Evolutionary conservation across 64 coral and sea anemone species (phyloP), one percentile per base, ranked within the genome.

Genomic region (Stylophora pistillata): DNA sequence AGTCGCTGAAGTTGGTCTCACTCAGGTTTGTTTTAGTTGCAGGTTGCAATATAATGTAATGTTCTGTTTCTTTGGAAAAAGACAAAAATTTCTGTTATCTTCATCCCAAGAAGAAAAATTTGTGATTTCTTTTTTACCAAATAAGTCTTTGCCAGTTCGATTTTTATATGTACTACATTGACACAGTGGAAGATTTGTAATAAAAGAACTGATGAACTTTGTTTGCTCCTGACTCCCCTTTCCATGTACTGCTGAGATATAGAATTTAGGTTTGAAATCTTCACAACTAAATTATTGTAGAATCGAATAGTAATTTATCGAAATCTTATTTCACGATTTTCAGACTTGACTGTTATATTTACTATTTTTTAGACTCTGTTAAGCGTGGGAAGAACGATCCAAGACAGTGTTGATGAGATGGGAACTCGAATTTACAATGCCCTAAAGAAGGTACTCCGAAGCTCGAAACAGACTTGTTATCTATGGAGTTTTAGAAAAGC

Each of bases 401-500:
- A 84, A 26, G 32, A 70, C 62, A 84, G 60, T 53, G 33, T 87
- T n/a, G 70, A 86, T 15, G 82, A 92, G 55, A 85, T 92, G 81
- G 90, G 90, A 23, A 86, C 90, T 29, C 29, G 74, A 26, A 92
- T 92, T 31, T 58, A 72, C 62, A 63, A 75, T 53, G 90, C 90
- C 56, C 55, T 92, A 53, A 55, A 86, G 54, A 92, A 77, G 82
- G 90, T 92, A 86, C 29, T 25, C 15, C 1, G 3, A 12, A 52
- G 17, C 33, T 12, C 16, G 9, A 23, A 53, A 20, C 73, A 76
- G 20, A 18, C 0, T 34, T 18, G 5, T 4, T 33, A 18, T 9
- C 31, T 18, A 9, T 74, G 30, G 16, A 1, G 13, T 13, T 60
- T 13, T 60, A 4, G 58, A 18, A 14, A 17, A 11, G 17, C 17